Conservation (phyloP, 1,140 invertebrate species). For the Anagrus nilaparvatae region DNA sequence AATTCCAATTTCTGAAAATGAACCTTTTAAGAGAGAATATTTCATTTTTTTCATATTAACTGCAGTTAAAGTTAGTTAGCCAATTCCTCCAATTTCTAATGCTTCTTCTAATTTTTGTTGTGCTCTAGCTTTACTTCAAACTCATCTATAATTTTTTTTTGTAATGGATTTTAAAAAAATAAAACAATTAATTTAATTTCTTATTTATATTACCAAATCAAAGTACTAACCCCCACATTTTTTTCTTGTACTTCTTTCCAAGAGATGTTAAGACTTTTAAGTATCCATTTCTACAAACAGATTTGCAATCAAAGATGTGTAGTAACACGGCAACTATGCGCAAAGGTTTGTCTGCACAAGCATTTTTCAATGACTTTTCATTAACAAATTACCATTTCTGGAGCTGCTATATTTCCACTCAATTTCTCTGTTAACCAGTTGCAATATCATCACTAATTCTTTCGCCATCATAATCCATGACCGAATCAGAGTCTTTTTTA, state of each 20-base stretch:
- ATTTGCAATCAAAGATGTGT: slow-evolving; percentile 94
- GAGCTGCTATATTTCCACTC: slow-evolving; percentile 76
- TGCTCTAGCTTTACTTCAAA: slow-evolving; percentile 84
- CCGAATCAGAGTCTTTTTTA: slow-evolving; percentile 59
- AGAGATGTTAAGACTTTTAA: slow-evolving; percentile 62
- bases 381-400: slow-evolving; percentile 65
- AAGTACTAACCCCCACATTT: slow-evolving; percentile 79
- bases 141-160: slow-evolving; percentile 64
- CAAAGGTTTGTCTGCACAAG: slow-evolving; percentile 76
- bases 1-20: slow-evolving; percentile 90
- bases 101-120: slow-evolving; percentile 78
- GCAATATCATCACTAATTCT: slow-evolving; percentile 85
- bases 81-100: slow-evolving; percentile 87
- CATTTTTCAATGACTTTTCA: slow-evolving; percentile 55
- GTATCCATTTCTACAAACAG: slow-evolving; percentile 86
- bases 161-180: no score
- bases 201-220: no score
- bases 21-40: slow-evolving; percentile 84
- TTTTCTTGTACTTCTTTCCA: slow-evolving; percentile 89
- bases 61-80: slow-evolving; percentile 88
- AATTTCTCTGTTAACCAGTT: slow-evolving; percentile 77
- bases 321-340: slow-evolving; percentile 92
- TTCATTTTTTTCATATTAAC: slow-evolving; percentile 96
- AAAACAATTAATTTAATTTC: no score
- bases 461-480: slow-evolving; percentile 80